Evolutionary conservation across 2,797 vertebrate genomes (phyloP), one percentile per base, ranked within the genome.

Genomic region (Argentina silus): DNA sequence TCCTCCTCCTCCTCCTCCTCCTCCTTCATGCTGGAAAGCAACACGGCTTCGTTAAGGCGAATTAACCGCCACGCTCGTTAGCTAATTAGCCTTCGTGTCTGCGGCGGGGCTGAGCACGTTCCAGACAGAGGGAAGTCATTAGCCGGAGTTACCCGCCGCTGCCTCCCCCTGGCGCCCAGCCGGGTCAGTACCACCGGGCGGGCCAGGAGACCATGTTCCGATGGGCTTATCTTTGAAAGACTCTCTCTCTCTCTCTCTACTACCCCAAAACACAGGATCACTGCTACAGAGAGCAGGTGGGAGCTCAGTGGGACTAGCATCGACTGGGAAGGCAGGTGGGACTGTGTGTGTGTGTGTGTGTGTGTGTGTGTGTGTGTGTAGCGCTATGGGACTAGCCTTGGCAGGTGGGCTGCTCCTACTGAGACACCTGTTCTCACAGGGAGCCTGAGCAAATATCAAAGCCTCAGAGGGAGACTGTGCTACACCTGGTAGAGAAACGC

Each of bases 1-100:
- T 73, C 82, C 82, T 78, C 69, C 63, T 51, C 11, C 61, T 45
- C 59, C 14, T 42, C 62, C 4, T 15, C 81, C 67, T 44, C 77
- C 61, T 66, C 77, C 77, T 85, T 79, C 83, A 68, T 89, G 90
- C 80, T 93, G 92, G 92, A 91, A 92, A 91, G 85, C 88, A 85
- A 81, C 86, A 83, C 81, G 77, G 90, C 90, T 93, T 92, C 85
- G 90, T 92, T 93, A 93, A 93, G 92, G 93, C 90, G 90, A 93
- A 94, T 95, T 94, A 94, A 93, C 92, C 89, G 85, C 90, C 91
- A 90, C 78, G 91, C 92, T 94, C 85, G 88, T 94, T 94, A 94
- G 91, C 88, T 94, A 94, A 94, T 94, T 93, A 93, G 93, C 87
- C 92, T 90, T 87, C 85, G 83, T 91, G 90, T 93, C 90, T 91